Evolutionary conservation across 1,140 invertebrate species (phyloP), one percentile per base, ranked within the genome.

Genomic region (Musca vetustissima): DNA sequence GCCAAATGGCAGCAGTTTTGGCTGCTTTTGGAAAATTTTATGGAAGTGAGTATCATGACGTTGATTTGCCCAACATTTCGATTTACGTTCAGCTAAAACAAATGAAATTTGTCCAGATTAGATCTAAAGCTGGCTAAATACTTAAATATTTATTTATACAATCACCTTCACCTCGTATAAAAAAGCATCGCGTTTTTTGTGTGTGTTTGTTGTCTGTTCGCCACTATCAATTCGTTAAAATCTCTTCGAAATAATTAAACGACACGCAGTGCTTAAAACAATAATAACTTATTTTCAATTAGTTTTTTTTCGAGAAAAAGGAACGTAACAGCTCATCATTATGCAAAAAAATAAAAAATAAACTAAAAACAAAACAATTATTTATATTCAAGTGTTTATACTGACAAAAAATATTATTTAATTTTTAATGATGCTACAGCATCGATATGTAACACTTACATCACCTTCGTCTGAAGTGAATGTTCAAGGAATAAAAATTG

Each of bases 1-100:
- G 76, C 92, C 92, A 69, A 94, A 94, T 83, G 92, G 92, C 78
- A 94, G 92, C 85, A 93, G 90, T 84, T 95, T 94, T 81, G 93
- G 93, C 78, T 93, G 92, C 84, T 95, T 95, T 85, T 94, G 92
- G 91, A 89, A 88, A 83, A 93, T 94, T 82, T 86, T 94, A 72
- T 86, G 86, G 85, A 93, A 92, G 92, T 93, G 84, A 92, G 90
- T 91, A 75, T 14, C 17, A n/a, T 55, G 36, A 11, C 4, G 50
- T 53, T 19, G 50, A 9, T 21, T 21, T 53, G 50, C 50, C 7
- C 50, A 53, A n/a, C 50, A 53, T 53, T 24, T 53, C 22, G 17
- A 53, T 53, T 13, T 53, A 24, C 50, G 22, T 17, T 53, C 22
- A 53, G 22, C 17, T 8, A 17, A 53, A 53, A 53, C 50, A 19